These are phyloP conservation scores for Rhagium mordax DNA, from an alignment of 2,888 invertebrate genomes.

Conservation along the genomic window DNA sequence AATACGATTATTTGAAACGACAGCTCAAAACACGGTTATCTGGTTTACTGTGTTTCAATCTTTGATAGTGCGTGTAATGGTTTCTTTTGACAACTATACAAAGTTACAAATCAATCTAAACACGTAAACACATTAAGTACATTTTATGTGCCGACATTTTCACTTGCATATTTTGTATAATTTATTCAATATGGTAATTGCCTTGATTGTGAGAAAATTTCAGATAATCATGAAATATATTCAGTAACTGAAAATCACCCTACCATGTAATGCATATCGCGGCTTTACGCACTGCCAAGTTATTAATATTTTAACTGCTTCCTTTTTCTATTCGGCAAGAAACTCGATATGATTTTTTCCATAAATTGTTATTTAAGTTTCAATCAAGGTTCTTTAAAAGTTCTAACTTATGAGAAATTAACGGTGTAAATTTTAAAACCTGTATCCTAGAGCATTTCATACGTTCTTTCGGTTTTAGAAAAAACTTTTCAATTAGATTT, in stretches of 20 bases:
- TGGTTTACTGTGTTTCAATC: conserved; percentile 4
- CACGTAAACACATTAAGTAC: not conserved
- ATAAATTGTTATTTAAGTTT: no score
- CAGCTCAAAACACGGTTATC: not conserved
- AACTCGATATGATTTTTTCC: no score
- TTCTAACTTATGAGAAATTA: no score
- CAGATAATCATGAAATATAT: not conserved
- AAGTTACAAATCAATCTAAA: conserved; percentile 8
- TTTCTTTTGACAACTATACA: not conserved
- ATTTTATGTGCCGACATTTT: conserved; percentile 4
- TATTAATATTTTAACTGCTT: no score
- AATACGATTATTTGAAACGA: conserved; percentile 11
- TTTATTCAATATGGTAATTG: conserved; percentile 2
- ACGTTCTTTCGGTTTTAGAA: no score
- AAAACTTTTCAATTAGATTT: no score
- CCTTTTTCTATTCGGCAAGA: no score
- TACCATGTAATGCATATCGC: no score
- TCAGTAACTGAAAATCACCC: not conserved
- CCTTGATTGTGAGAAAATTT: not conserved
- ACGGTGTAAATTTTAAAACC: no score
- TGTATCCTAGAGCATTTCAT: no score
- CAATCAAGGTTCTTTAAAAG: no score
- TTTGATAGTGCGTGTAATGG: conserved; percentile 10
- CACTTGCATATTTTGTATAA: conserved; percentile 4
- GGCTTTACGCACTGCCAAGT: no score